Evolutionary conservation across 2,888 invertebrate species (phyloP).

Genomic region (Escarpia spicata): DNA sequence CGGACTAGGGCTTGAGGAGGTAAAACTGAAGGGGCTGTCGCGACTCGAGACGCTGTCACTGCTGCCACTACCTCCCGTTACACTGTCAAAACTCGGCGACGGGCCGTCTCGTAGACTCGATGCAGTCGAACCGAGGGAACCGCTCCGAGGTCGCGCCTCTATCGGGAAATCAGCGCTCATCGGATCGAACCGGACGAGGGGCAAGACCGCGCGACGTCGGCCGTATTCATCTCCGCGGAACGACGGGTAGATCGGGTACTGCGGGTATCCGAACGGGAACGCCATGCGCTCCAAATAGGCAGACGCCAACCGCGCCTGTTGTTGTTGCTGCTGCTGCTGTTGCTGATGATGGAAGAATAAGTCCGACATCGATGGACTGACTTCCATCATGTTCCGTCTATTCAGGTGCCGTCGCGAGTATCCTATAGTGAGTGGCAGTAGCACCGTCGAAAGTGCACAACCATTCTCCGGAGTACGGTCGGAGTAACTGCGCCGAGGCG

Average conservation of each 20-base stretch:
- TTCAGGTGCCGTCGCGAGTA: background rate
- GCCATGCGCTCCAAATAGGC: background rate
- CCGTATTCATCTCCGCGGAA: background rate
- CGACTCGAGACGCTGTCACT: constrained; percentile 24
- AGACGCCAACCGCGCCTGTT: background rate
- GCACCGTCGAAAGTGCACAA: background rate
- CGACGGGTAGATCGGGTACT: background rate
- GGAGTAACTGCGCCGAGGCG: background rate
- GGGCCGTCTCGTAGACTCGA: background rate
- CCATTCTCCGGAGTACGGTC: background rate
- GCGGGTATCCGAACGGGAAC: constrained; percentile 6
- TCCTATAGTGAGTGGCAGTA: background rate
- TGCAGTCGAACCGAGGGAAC: constrained; percentile 32
- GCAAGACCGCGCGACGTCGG: background rate
- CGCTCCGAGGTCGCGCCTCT: background rate
- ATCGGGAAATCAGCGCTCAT: background rate
- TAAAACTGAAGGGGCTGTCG: constrained; percentile 23
- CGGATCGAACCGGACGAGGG: background rate
- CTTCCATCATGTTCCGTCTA: constrained; percentile 3
- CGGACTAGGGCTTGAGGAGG: constrained; percentile 29
- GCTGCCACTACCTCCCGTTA: constrained; percentile 17
- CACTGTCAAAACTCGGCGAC: constrained; percentile 31
- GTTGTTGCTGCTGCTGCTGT: background rate
- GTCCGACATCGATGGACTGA: constrained; percentile 10
- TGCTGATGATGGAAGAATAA: background rate